A percentile compares a stretch with the other conserved stretches of the same genome.
phyloP scores from a whole-genome alignment of 2,113 vertebrate species.

The Meleagris gallopavo region DNA sequence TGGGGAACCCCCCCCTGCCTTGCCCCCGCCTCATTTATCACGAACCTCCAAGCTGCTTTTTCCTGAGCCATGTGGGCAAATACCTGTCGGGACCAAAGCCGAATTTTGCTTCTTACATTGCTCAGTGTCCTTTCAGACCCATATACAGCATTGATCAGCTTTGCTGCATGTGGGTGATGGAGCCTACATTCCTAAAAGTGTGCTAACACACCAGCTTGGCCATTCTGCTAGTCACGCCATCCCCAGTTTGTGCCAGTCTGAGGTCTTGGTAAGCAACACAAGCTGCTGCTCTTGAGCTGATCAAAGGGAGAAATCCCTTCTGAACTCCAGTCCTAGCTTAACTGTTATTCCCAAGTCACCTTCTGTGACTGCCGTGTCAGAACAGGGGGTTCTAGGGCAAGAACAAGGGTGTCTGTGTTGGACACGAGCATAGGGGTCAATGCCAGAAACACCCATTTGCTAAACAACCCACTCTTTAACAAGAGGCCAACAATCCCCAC shows the following conservation, averaged over 20 bases:
- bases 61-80: neutral
- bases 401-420: fast-evolving
- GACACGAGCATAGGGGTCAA: neutral
- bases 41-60: neutral
- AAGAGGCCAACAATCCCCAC: neutral
- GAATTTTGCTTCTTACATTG: neutral
- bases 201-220: neutral
- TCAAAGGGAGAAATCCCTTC: neutral
- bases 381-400: neutral
- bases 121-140: neutral
- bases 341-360: neutral
- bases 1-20: neutral
- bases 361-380: neutral
- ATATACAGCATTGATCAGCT: neutral
- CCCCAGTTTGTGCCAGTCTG: neutral
- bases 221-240: fast-evolving
- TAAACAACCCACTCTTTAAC: fast-evolving
- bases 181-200: neutral
- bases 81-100: neutral
- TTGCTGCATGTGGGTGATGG: fast-evolving
- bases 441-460: neutral
- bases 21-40: neutral
- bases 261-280: neutral
- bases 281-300: neutral
- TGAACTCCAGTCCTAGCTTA: neutral